Evolutionary conservation across 2,888 invertebrate species (phyloP).

Genomic region (Molanna angustata): DNA sequence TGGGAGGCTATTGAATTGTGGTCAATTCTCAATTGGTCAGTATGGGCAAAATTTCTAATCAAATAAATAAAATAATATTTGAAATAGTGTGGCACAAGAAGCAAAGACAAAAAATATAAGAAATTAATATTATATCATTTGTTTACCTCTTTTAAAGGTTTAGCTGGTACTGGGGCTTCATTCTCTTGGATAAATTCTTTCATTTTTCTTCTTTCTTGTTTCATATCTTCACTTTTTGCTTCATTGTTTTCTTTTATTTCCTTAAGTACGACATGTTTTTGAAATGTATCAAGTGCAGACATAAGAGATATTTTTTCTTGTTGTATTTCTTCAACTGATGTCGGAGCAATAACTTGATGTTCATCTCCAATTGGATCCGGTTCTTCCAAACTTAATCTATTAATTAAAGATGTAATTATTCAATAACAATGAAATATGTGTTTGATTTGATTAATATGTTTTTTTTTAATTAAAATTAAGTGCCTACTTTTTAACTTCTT

Average conservation of each 20-base stretch:
- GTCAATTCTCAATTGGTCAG: too few relatives aligned
- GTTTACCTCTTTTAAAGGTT: slow-evolving; percentile 26
- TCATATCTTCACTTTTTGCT: slow-evolving; percentile 8
- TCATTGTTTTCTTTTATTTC: slow-evolving; percentile 8
- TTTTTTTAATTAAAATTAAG: not conserved
- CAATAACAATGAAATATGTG: not conserved
- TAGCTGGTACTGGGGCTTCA: slow-evolving; percentile 1
- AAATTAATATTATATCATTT: too few relatives aligned
- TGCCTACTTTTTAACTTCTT: slow-evolving; percentile 57
- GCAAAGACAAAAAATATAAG: too few relatives aligned
- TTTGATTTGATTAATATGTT: not conserved
- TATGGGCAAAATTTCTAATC: too few relatives aligned
- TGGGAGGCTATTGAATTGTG: too few relatives aligned
- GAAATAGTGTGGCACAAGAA: too few relatives aligned
- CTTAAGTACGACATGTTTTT: slow-evolving; percentile 17
- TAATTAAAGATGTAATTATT: not conserved
- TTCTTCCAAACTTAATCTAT: slow-evolving; percentile 33
- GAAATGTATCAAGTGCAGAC: slow-evolving; percentile 39
- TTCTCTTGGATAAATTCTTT: not conserved
- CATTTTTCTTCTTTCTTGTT: not conserved
- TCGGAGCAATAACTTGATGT: not conserved
- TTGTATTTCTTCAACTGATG: slow-evolving; percentile 38
- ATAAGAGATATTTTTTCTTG: slow-evolving; percentile 42
- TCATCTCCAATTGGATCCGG: slow-evolving; percentile 19
- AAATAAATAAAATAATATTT: too few relatives aligned